Evolutionary conservation across 2,113 vertebrate species (phyloP).

Genomic region (Lethenteron camtschaticum): DNA sequence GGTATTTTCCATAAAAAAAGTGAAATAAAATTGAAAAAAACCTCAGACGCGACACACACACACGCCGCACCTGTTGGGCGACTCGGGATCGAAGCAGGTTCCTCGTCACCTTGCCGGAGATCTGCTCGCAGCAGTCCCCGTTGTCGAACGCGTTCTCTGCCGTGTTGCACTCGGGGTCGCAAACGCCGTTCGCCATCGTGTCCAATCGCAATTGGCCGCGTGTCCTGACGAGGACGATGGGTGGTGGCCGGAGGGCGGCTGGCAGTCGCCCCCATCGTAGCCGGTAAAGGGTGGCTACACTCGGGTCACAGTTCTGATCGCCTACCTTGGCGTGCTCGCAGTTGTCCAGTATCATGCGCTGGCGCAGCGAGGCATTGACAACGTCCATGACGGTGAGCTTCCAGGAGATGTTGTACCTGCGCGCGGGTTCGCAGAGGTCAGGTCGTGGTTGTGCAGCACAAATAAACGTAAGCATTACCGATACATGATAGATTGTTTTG

Average conservation of each 20-base stretch:
- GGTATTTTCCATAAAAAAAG: too few species aligned
- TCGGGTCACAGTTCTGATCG: conserved; percentile 64
- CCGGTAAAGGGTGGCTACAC: conserved; percentile 85
- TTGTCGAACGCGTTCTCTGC: conserved; percentile 63
- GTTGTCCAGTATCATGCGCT: conserved; percentile 70
- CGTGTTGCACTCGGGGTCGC: conserved; percentile 79
- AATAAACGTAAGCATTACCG: too few species aligned
- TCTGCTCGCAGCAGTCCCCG: conserved; percentile 81
- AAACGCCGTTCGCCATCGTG: conserved; percentile 40
- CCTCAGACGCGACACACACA: too few species aligned
- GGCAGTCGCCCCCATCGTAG: conserved; percentile 61
- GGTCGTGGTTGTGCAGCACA: conserved; percentile 39
- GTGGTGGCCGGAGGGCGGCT: too few species aligned
- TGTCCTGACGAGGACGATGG: too few species aligned
- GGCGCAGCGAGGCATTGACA: conserved; percentile 57
- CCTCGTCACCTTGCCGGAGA: conserved; percentile 81
- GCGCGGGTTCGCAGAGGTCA: conserved; percentile 51
- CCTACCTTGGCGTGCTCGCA: conserved; percentile 87
- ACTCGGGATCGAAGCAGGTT: conserved; percentile 88
- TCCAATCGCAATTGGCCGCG: too few species aligned
- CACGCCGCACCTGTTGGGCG: conserved; percentile 52
- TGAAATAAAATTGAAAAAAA: too few species aligned
- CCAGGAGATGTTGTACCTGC: conserved; percentile 83
- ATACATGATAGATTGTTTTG: too few species aligned
- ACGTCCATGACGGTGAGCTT: conserved; percentile 65